Percentiles rank a stretch among this genome's conserved stretches.
Evolutionary conservation across 2,797 vertebrate genomes (phyloP).

Genomic region (Sparus aurata): DNA sequence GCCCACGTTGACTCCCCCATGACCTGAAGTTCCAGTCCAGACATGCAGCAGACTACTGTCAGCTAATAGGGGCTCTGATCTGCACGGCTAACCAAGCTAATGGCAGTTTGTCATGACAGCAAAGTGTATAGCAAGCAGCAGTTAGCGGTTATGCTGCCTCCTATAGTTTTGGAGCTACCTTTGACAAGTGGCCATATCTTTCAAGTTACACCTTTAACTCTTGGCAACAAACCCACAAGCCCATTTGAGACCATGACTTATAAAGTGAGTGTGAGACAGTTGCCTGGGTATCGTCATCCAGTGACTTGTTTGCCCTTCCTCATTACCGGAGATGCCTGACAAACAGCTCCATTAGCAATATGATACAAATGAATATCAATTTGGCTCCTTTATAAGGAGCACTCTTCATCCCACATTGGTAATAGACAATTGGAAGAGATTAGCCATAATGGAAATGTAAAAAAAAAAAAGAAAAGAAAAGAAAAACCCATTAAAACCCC

Average conservation of each 20-base stretch:
- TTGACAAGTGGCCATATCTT: too few species aligned
- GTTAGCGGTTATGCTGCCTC: too few species aligned
- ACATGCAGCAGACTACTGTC: too few species aligned
- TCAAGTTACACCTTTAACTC: slow-evolving; percentile 7
- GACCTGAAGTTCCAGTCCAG: too few species aligned
- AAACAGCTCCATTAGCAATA: slow-evolving; percentile 78
- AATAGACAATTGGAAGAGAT: slow-evolving; percentile 57
- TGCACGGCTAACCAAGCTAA: too few species aligned
- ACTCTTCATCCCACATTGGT: slow-evolving; percentile 52
- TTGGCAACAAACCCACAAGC: slow-evolving; percentile 42
- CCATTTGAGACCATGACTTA: slow-evolving; percentile 50
- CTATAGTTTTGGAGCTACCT: too few species aligned
- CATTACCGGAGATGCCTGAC: slow-evolving; percentile 53
- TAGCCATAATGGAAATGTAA: slow-evolving; percentile 68
- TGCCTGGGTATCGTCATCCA: slow-evolving; percentile 50
- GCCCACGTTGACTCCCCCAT: too few species aligned
- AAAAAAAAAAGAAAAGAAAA: not conserved
- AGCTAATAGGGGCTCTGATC: too few species aligned
- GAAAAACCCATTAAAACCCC: slow-evolving; percentile 42
- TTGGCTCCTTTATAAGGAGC: slow-evolving; percentile 63
- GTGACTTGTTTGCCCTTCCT: slow-evolving; percentile 53
- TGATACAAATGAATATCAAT: slow-evolving; percentile 65
- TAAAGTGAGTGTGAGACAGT: slow-evolving; percentile 44
- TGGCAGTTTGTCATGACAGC: too few species aligned
- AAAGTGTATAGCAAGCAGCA: too few species aligned